Conservation (phyloP, 35 echinoderm and acorn worm species). For the Nesometra sesokonis region DNA sequence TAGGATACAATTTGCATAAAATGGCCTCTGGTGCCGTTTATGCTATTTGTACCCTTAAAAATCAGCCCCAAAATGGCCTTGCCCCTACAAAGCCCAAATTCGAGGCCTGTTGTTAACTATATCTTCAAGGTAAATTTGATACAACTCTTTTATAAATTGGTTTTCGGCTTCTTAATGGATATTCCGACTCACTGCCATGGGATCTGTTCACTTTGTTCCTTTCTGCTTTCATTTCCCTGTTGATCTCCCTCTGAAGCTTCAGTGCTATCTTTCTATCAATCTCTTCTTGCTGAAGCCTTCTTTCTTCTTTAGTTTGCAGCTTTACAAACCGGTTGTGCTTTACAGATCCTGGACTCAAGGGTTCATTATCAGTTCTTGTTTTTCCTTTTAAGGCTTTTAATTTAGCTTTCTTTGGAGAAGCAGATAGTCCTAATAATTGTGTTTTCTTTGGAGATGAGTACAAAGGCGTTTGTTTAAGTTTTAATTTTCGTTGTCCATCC, state of each 20-base stretch:
- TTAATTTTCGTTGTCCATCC: background rate
- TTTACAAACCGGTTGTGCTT: background rate
- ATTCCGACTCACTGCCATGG: background rate
- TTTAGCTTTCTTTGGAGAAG: background rate
- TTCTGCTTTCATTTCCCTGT: background rate
- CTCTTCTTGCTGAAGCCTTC: background rate
- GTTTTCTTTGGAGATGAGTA: background rate
- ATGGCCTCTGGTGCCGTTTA: too few species aligned
- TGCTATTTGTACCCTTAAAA: too few species aligned
- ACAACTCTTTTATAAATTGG: background rate
- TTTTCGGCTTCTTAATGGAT: background rate
- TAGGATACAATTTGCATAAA: too few species aligned
- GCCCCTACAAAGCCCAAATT: too few species aligned
- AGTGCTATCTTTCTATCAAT: background rate
- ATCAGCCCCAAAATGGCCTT: too few species aligned
- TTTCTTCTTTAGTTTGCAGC: background rate
- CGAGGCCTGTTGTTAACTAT: too few species aligned
- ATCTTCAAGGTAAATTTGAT: background rate
- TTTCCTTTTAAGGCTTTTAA: background rate
- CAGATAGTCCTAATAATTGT: background rate
- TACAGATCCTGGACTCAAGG: background rate
- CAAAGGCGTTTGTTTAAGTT: background rate
- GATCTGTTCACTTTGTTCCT: background rate
- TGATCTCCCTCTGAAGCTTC: background rate
- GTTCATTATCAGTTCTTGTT: background rate